Conservation (phyloP, 35 echinoderm and acorn worm genomes). For the Apostichopus parvimensis region DNA sequence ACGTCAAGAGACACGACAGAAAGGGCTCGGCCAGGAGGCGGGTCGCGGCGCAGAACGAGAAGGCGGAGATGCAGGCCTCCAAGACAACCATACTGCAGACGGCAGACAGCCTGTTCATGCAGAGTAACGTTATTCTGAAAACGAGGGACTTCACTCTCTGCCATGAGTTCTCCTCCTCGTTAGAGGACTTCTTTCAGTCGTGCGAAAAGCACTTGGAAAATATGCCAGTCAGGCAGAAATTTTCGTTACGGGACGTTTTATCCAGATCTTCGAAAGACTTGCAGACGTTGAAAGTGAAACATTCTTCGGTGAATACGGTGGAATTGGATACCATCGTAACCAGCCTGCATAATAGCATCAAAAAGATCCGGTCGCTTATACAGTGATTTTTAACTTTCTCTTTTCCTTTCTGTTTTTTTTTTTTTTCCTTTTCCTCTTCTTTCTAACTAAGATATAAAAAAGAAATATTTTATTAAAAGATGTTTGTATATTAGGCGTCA, state of each 20-base stretch:
- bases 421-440: not conserved
- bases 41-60: conserved; percentile 21
- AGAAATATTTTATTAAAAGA: conserved; percentile 37
- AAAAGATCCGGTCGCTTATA: conserved; percentile 46
- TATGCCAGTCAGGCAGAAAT: conserved; percentile 60
- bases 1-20: conserved; percentile 63
- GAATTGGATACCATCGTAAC: conserved; percentile 40
- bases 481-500: conserved; percentile 44
- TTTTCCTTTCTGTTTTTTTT: not conserved
- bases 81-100: conserved; percentile 70
- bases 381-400: not conserved
- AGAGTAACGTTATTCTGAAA: conserved; percentile 67
- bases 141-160: conserved; percentile 66
- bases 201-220: conserved; percentile 84
- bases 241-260: conserved; percentile 79
- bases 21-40: conserved; percentile 44
- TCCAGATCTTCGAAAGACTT: conserved; percentile 10
- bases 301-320: conserved; percentile 1
- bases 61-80: conserved; percentile 30
- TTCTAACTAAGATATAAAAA: conserved; percentile 12
- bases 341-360: conserved; percentile 44
- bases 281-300: conserved; percentile 41
- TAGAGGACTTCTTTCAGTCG: conserved; percentile 70
- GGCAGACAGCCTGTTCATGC: conserved; percentile 55
- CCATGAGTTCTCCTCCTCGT: conserved; percentile 71